Evolutionary conservation across 2,113 vertebrate genomes (phyloP).

Genomic region (Mastomys natalensis): DNA sequence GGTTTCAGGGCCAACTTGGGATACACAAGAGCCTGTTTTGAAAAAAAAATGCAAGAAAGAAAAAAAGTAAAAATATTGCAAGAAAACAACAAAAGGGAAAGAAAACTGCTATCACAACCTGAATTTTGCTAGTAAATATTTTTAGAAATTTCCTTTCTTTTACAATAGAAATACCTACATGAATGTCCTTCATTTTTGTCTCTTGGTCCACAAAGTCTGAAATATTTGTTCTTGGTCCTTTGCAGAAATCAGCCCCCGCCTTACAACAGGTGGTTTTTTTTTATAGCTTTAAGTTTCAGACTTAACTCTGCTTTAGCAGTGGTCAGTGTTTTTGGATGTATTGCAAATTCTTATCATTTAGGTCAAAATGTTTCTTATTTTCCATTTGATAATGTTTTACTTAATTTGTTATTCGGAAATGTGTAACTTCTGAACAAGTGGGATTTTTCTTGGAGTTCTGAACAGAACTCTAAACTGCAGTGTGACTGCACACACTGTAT

Average conservation of each 20-base stretch:
- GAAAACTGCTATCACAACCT: constrained; percentile 15
- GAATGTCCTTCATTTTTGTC: not conserved
- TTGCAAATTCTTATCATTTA: not conserved
- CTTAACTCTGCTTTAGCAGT: not conserved
- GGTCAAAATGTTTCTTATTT: not conserved
- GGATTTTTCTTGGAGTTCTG: not conserved
- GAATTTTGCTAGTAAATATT: constrained; percentile 23
- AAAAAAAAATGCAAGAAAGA: not conserved
- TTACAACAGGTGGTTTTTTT: not conserved
- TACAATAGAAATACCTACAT: not conserved
- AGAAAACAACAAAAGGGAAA: not conserved
- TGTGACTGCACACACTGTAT: not conserved
- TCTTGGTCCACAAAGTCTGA: not conserved
- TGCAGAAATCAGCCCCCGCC: not conserved
- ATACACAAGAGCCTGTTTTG: not conserved
- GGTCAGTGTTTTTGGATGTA: not conserved
- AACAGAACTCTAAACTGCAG: not conserved
- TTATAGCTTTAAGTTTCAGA: not conserved
- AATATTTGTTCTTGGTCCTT: not conserved
- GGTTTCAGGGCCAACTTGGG: not conserved
- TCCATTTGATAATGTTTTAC: not conserved
- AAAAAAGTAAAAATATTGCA: not conserved
- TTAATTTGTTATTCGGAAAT: not conserved
- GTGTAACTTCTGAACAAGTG: constrained; percentile 10
- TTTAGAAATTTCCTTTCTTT: constrained; percentile 37